Evolutionary conservation across 2,797 vertebrate species (phyloP).

Genomic region (Phoebastria nigripes): DNA sequence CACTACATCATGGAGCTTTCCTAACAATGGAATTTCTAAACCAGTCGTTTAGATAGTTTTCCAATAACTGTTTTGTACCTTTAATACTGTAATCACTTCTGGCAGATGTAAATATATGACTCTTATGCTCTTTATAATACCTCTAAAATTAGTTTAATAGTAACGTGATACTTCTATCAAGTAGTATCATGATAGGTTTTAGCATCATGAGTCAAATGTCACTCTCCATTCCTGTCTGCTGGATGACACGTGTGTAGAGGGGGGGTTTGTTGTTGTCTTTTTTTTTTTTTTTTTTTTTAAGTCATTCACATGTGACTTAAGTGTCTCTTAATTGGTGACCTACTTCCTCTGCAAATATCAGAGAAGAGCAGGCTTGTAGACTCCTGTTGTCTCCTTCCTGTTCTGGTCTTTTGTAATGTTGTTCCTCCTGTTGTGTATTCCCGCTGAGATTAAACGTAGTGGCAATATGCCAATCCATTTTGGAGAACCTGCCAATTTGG

Average conservation of each 20-base stretch:
- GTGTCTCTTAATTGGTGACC: neutral
- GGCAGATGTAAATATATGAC: neutral
- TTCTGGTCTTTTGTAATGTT: neutral
- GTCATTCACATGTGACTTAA: neutral
- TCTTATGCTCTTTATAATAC: neutral
- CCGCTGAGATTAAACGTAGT: neutral
- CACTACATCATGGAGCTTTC: neutral
- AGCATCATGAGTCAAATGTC: neutral
- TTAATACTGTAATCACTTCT: neutral
- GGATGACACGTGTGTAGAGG: neutral
- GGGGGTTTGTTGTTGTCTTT: neutral
- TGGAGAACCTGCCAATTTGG: conserved; percentile 1
- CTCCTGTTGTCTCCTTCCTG: neutral
- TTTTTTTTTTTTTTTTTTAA: neutral
- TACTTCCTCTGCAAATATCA: neutral
- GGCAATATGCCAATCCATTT: conserved; percentile 21
- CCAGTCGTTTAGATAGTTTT: neutral
- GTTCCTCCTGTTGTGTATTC: neutral
- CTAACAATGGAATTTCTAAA: neutral
- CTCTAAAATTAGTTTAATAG: neutral
- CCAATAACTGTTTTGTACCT: neutral
- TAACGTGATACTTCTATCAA: neutral
- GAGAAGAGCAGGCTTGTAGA: neutral
- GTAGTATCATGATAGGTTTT: neutral
- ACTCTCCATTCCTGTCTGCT: neutral